Percentiles rank a stretch among this genome's conserved stretches.
Evolutionary conservation across 2,113 vertebrate species (phyloP).

Genomic region (Sigmodon hispidus): DNA sequence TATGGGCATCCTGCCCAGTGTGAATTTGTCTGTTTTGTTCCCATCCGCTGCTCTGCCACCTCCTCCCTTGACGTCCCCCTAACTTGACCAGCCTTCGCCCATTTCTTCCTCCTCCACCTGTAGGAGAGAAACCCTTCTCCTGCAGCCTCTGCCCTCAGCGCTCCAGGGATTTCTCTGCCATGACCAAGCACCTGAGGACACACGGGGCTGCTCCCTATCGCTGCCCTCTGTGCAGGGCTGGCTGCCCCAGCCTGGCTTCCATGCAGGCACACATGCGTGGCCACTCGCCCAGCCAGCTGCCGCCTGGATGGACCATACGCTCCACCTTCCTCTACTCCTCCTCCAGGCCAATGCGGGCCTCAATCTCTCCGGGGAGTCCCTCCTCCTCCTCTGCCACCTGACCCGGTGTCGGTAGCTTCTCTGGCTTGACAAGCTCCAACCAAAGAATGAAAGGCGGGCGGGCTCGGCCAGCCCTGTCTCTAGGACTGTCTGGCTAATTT

Average conservation of each 20-base stretch:
- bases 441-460: background rate
- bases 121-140: slow-evolving; percentile 91
- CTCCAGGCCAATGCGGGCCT: slow-evolving; percentile 1
- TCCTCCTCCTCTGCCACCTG: slow-evolving; percentile 58
- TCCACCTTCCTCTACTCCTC: slow-evolving; percentile 89
- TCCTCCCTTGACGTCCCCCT: background rate
- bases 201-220: slow-evolving; percentile 89
- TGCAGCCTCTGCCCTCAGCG: slow-evolving; percentile 90
- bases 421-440: background rate
- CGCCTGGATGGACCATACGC: slow-evolving; percentile 88
- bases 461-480: background rate
- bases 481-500: background rate
- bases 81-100: background rate
- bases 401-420: background rate
- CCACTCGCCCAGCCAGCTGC: slow-evolving; percentile 87
- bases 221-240: slow-evolving; percentile 87
- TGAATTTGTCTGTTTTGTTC: background rate
- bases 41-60: background rate
- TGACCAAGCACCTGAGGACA: slow-evolving; percentile 92
- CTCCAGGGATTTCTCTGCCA: slow-evolving; percentile 91
- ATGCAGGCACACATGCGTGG: slow-evolving; percentile 89
- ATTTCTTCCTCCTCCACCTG: background rate
- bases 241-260: slow-evolving; percentile 87
- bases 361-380: slow-evolving; percentile 22
- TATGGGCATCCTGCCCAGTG: slow-evolving; percentile 68